Evolutionary conservation across 2,113 vertebrate genomes (phyloP), one percentile per base, ranked within the genome.

Genomic region (Formicarius rufipectus): DNA sequence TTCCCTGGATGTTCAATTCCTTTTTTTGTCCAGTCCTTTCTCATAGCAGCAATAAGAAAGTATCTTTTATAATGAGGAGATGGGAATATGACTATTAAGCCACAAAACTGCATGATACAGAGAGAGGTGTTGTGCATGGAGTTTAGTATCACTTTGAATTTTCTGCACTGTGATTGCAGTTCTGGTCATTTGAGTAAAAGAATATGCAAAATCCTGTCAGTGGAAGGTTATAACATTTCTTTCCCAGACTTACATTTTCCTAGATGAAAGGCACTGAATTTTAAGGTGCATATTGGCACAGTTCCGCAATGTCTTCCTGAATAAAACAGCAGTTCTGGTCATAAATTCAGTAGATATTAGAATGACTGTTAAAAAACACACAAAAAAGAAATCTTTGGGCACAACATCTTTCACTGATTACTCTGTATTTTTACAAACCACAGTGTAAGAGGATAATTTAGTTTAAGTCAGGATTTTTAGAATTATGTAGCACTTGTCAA

Each of bases 361-460:
- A 7, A 40, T 13, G 4, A 24, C 7, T 76, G 53, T 71, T 55
- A 67, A 59, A 91, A 89, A 50, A 12, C 6, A 6, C 0, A 17
- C 45, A 39, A 2, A 42, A 28, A 85, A 56, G 33, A 37, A 21
- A 40, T 28, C 2, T 85, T 42, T 17, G 11, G 22, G 58, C 6
- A 20, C 28, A 44, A 45, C 9, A 69, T 2, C 12, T 73, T 80
- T 92, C 31, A 42, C 8, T 52, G 35, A 55, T 79, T 59, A 22
- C 4, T 7, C n/a, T 75, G 83, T 63, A 44, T 52, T 84, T 84
- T 63, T 71, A 31, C 11, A 82, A 50, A 47, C 2, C 25, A 28
- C 16, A 24, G 3, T 84, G 15, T 33, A 3, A 50, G 18, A 62
- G 3, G n/a, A 62, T 47, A 0, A 0, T 56, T 89, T 78, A 44